Evolutionary conservation across 2,797 vertebrate genomes (phyloP).

Genomic region (Poeciliopsis gracilis): DNA sequence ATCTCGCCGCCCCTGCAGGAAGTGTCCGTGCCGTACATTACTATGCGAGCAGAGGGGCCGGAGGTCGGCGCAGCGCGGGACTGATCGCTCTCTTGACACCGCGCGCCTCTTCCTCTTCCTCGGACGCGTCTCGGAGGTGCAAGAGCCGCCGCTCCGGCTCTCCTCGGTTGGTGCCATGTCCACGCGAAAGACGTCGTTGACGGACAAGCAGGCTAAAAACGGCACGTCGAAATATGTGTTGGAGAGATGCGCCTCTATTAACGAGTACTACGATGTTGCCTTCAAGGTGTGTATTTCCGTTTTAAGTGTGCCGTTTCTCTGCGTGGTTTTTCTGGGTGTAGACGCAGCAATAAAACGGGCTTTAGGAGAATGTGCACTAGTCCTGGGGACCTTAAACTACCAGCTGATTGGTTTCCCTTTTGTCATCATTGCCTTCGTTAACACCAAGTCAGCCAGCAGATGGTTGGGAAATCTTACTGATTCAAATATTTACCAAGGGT

Average conservation of each 20-base stretch:
- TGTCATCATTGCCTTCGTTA: neutral
- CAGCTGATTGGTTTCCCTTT: slow-evolving; percentile 1
- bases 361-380: neutral
- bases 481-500: slow-evolving; percentile 74
- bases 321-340: slow-evolving; percentile 32
- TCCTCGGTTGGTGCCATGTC: slow-evolving; percentile 73
- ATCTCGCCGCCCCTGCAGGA: neutral
- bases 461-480: slow-evolving; percentile 28
- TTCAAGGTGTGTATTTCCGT: slow-evolving; percentile 82
- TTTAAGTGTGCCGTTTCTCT: slow-evolving; percentile 9
- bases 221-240: slow-evolving; percentile 83
- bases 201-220: slow-evolving; percentile 79
- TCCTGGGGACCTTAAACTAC: neutral
- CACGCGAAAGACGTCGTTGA: slow-evolving; percentile 74
- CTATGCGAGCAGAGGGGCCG: slow-evolving; percentile 57
- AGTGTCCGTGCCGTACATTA: slow-evolving; percentile 14
- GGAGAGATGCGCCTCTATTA: slow-evolving; percentile 83
- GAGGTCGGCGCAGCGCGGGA: slow-evolving; percentile 61
- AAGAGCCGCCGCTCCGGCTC: slow-evolving; percentile 15
- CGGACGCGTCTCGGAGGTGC: slow-evolving; percentile 54
- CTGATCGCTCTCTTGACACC: slow-evolving; percentile 53
- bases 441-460: slow-evolving; percentile 1
- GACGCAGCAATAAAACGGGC: slow-evolving; percentile 24
- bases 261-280: slow-evolving; percentile 84
- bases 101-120: slow-evolving; percentile 51